Evolutionary conservation across 2,797 vertebrate genomes (phyloP).

Genomic region (Petrocephalus sullivani): DNA sequence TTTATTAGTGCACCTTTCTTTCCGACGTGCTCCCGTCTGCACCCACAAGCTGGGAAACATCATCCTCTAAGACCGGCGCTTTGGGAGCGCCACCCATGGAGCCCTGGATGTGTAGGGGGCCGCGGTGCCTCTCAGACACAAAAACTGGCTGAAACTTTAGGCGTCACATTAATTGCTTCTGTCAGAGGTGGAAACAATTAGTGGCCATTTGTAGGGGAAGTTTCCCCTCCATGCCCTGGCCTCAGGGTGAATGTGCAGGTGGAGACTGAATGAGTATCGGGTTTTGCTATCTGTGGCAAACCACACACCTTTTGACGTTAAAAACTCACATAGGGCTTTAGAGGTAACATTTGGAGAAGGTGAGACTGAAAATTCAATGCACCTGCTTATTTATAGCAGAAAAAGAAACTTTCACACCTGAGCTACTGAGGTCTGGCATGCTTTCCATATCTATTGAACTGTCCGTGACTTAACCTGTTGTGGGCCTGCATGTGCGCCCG

Average conservation of each 20-base stretch:
- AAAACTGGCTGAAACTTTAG: neutral
- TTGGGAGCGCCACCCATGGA: too few relatives aligned
- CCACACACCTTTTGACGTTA: neutral
- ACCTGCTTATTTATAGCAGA: neutral
- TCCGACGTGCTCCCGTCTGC: neutral
- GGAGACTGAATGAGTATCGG: neutral
- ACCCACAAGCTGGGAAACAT: neutral
- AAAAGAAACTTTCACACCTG: neutral
- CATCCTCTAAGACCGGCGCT: too few relatives aligned
- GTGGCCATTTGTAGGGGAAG: neutral
- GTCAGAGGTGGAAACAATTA: neutral
- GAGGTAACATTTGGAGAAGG: neutral
- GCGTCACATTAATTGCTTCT: neutral
- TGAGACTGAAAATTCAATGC: neutral
- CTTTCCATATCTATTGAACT: neutral
- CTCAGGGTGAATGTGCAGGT: neutral
- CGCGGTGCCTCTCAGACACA: neutral
- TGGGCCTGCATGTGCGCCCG: neutral
- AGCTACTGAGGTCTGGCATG: neutral
- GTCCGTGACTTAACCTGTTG: neutral
- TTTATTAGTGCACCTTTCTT: conserved; percentile 30
- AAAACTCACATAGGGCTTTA: neutral
- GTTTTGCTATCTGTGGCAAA: neutral
- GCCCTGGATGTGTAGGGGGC: neutral
- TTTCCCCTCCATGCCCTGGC: neutral